These are phyloP conservation scores for Neogobius melanostomus DNA, from an alignment of 2,113 vertebrate genomes.

Conservation along the genomic window DNA sequence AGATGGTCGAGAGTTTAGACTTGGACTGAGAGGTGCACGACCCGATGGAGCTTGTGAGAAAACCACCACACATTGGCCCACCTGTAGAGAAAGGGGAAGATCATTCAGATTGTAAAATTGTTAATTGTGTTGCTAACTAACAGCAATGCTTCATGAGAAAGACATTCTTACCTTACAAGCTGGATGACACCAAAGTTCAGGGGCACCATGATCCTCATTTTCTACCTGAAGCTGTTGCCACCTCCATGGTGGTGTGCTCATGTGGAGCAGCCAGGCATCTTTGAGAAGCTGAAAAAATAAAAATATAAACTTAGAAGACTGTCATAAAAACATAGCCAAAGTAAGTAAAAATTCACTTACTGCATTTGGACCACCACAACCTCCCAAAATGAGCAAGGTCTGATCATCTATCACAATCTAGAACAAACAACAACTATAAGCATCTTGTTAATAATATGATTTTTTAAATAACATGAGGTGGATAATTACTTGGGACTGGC, in stretches of 20 bases:
- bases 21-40: slow-evolving; percentile 93
- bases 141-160: background rate
- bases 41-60: slow-evolving; percentile 98
- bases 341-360: slow-evolving; percentile 74
- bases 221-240: slow-evolving; percentile 97
- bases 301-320: background rate
- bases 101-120: background rate
- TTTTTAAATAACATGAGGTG: background rate
- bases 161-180: slow-evolving; percentile 86
- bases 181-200: slow-evolving; percentile 96
- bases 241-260: slow-evolving; percentile 82
- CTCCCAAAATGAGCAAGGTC: slow-evolving; percentile 93
- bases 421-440: background rate
- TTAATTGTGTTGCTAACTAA: background rate
- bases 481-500: slow-evolving; percentile 90
- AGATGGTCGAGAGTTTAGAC: slow-evolving; percentile 94
- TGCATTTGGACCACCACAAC: slow-evolving; percentile 97
- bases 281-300: slow-evolving; percentile 85
- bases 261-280: slow-evolving; percentile 95
- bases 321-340: no score
- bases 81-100: slow-evolving; percentile 70
- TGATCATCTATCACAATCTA: slow-evolving; percentile 93
- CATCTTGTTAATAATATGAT: background rate
- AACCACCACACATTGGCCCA: slow-evolving; percentile 96
- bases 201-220: slow-evolving; percentile 94